Percentiles rank a stretch among this genome's conserved stretches.
Evolutionary conservation across 2,888 invertebrate species (phyloP).

Genomic region (Polymixis flavicincta): DNA sequence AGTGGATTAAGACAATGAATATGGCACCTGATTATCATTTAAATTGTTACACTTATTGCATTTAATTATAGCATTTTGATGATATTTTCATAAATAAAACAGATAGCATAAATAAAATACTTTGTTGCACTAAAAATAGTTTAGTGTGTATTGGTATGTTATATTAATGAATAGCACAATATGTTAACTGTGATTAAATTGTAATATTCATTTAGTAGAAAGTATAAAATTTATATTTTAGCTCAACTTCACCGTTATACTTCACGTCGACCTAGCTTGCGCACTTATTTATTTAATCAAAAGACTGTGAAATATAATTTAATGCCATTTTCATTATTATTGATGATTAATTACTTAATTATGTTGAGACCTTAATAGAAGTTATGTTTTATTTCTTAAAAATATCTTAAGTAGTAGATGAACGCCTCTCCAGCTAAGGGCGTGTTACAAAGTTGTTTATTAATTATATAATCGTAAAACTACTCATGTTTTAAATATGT

Average conservation of each 20-base stretch:
- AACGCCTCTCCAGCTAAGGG: constrained; percentile 67
- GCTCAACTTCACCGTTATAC: constrained; percentile 44
- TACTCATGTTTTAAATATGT: constrained; percentile 89
- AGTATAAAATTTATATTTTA: constrained; percentile 39
- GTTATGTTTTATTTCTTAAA: constrained; percentile 73
- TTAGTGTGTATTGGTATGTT: constrained; percentile 38
- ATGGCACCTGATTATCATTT: constrained; percentile 63
- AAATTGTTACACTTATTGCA: constrained; percentile 63
- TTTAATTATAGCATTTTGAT: constrained; percentile 70
- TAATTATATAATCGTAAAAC: constrained; percentile 75
- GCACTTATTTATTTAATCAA: constrained; percentile 81
- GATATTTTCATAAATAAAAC: constrained; percentile 46
- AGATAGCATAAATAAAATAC: constrained; percentile 24
- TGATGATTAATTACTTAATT: constrained; percentile 76
- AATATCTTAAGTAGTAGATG: constrained; percentile 65
- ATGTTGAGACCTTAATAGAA: constrained; percentile 71
- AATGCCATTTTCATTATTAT: constrained; percentile 84
- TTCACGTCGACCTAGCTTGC: constrained; percentile 69
- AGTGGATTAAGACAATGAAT: constrained; percentile 46
- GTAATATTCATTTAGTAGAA: constrained; percentile 53
- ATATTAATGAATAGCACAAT: constrained; percentile 55
- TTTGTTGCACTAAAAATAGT: constrained; percentile 15
- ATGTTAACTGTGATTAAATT: constrained; percentile 63
- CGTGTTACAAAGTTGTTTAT: constrained; percentile 78
- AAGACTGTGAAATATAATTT: constrained; percentile 87